Evolutionary conservation across 2,797 vertebrate species (phyloP).

Genomic region (Loris lydekkerianus): DNA sequence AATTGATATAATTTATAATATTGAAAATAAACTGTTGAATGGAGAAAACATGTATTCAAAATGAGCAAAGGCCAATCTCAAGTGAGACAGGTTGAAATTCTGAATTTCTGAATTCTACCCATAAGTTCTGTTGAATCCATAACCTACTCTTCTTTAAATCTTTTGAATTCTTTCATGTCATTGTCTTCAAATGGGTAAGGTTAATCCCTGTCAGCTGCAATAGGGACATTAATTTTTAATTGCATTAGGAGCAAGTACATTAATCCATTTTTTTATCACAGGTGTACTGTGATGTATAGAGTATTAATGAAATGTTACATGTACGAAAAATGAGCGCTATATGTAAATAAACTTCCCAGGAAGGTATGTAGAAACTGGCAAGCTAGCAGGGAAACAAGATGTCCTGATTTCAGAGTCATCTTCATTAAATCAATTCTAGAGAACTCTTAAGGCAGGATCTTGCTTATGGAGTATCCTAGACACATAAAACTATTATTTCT

Average conservation of each 20-base stretch:
- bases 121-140: background rate
- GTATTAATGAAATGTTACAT: background rate
- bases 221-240: background rate
- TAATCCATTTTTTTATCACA: background rate
- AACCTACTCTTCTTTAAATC: background rate
- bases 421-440: background rate
- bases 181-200: background rate
- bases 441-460: background rate
- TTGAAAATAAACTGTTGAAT: conserved; percentile 69
- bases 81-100: background rate
- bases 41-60: conserved; percentile 50
- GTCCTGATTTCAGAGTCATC: background rate
- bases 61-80: background rate
- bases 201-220: background rate
- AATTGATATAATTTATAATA: conserved; percentile 69
- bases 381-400: background rate
- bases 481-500: background rate
- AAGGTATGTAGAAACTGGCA: background rate
- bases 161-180: background rate
- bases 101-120: background rate
- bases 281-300: background rate
- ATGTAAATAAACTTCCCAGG: background rate
- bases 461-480: background rate
- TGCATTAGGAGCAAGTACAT: background rate
- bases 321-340: background rate